Evolutionary conservation across 1,140 invertebrate genomes (phyloP), one percentile per base, ranked within the genome.

Genomic region (Tetramorium parvispinum): DNA sequence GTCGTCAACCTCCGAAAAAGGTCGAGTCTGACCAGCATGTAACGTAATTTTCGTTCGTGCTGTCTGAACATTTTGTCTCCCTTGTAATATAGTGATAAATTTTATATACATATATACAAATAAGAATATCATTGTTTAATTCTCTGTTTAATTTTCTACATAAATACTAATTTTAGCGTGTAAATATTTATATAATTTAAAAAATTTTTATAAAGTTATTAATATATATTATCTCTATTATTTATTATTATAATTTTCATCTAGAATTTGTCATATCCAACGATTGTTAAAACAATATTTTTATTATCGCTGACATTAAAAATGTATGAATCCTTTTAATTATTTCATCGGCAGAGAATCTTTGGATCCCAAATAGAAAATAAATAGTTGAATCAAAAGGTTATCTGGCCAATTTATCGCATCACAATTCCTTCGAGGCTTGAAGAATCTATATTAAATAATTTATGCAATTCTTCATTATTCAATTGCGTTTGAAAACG

Each of bases 1-100:
- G 61, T 32, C 76, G 51, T 49, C 65, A 61, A 76, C 83, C 66
- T 53, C 55, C 61, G 81, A 78, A 70, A 57, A 90, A 92, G 91
- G 66, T 92, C 91, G 88, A 85, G 85, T 32, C 91, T 92, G 92
- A 92, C 92, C 92, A 92, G 77, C 70, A 85, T 27, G 86, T 79
- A 73, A 88, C 55, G 76, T 85, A 87, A 87, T 87, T 88, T 88
- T 70, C 68, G 77, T 85, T 83, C 59, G 66, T 57, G 78, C 24
- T 66, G 57, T 83, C 55, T 86, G 63, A 49, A 68, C 49, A 65
- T 85, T 68, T 53, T 27, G 2, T 32, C 2, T 61, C 4, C 18
- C 13, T 75, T n/a, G 7, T 11, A 7, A 11, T 3, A 18, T 2
- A n/a, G 11, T 18, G 8, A 55, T 81, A 27, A 73, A 59, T 82